Conservation (phyloP, 2,888 invertebrate genomes). For the Tuta absoluta region DNA sequence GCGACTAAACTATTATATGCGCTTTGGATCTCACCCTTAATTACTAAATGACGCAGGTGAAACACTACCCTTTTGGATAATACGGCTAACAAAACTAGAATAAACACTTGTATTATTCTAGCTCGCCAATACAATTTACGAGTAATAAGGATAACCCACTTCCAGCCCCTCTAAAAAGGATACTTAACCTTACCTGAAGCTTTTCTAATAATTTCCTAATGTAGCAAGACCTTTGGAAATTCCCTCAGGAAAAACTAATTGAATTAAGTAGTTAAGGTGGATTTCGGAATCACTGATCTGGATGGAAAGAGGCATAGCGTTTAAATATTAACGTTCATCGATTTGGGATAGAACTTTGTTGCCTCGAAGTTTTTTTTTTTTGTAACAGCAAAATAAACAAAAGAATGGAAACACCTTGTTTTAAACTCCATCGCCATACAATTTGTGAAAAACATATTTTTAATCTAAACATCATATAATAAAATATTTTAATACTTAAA, state of each 20-base stretch:
- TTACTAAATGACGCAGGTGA: background rate
- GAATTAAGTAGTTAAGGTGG: background rate
- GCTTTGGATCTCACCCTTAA: background rate
- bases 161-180: background rate
- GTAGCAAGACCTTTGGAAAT: background rate
- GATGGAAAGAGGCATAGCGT: background rate
- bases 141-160: background rate
- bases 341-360: too few relatives aligned
- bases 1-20: background rate
- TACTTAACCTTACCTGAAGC: background rate
- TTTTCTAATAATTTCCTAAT: slow-evolving; percentile 1
- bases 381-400: too few relatives aligned
- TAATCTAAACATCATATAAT: too few relatives aligned
- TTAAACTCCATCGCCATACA: too few relatives aligned
- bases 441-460: too few relatives aligned
- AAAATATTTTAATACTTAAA: too few relatives aligned
- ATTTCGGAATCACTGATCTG: background rate
- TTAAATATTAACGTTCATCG: background rate
- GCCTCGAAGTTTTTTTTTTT: too few relatives aligned
- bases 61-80: too few relatives aligned
- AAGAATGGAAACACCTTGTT: too few relatives aligned
- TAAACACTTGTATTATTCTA: background rate
- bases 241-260: slow-evolving; percentile 5
- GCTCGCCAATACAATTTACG: background rate
- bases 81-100: too few relatives aligned